Conservation (phyloP, 1,140 invertebrate genomes). For the Coelopa frigida region DNA sequence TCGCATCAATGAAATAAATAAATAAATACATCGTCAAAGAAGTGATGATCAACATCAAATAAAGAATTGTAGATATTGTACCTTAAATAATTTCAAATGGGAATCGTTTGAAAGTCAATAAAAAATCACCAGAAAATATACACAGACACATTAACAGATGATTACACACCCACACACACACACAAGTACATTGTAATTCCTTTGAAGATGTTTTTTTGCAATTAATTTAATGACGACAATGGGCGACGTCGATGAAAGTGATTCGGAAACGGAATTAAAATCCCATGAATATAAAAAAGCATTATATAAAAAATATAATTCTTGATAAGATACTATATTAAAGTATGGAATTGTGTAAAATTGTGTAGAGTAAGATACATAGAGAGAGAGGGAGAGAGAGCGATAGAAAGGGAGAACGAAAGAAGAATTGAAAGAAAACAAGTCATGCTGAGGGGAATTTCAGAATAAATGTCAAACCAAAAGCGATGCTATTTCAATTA, state of each 20-base stretch:
- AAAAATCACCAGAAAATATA: not conserved
- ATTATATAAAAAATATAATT: constrained; percentile 8
- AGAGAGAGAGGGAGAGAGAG: constrained; percentile 1
- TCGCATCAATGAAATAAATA: not conserved
- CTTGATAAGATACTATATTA: not conserved
- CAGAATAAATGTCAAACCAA: constrained; percentile 3
- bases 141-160: not conserved
- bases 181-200: no score
- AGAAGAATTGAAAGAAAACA: constrained; percentile 1
- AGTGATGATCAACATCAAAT: no score
- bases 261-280: no score
- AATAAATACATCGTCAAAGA: constrained; percentile 3
- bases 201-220: no score
- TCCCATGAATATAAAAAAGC: no score
- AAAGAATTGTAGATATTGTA: constrained; percentile 12
- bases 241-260: no score
- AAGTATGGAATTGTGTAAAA: constrained; percentile 10
- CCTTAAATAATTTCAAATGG: not conserved
- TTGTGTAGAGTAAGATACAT: constrained; percentile 4
- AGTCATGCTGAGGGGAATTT: not conserved
- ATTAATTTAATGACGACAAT: no score
- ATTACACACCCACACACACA: no score
- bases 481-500: not conserved
- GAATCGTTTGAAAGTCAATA: not conserved
- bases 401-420: constrained; percentile 3